phyloP scores from a whole-genome alignment of 2,888 invertebrate genomes.

The Sminthurides aquaticus region DNA sequence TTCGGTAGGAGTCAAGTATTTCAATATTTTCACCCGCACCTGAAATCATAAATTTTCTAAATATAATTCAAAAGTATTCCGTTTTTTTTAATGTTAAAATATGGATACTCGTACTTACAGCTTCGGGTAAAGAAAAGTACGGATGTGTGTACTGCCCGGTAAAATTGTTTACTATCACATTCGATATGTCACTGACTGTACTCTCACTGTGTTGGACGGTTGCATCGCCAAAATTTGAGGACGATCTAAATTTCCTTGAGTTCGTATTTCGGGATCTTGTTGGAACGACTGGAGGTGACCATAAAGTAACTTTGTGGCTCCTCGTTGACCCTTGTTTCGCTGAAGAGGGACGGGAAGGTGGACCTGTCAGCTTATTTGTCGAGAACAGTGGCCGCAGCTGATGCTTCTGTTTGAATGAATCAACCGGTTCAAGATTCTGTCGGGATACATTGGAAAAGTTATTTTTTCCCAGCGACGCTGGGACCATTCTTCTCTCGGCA shows the following conservation, averaged over 20 bases:
- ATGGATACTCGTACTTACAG: not conserved
- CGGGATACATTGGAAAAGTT: too few relatives aligned
- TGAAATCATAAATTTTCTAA: constrained; percentile 4
- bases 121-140: constrained; percentile 11
- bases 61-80: not conserved
- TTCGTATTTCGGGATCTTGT: too few relatives aligned
- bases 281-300: too few relatives aligned
- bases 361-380: not conserved
- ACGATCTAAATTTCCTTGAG: too few relatives aligned
- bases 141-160: constrained; percentile 13
- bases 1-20: constrained; percentile 17
- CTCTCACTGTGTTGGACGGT: too few relatives aligned
- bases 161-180: not conserved
- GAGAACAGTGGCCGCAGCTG: not conserved
- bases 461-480: too few relatives aligned
- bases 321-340: too few relatives aligned
- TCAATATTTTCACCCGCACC: constrained; percentile 25
- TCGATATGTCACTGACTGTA: not conserved
- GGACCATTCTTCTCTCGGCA: too few relatives aligned
- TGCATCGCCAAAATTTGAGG: too few relatives aligned
- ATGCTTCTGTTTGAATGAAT: too few relatives aligned
- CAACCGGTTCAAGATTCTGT: too few relatives aligned
- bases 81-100: not conserved
- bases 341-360: not conserved
- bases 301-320: not conserved